These are phyloP conservation scores for Oxystoma pomonae DNA, from an alignment of 2,888 invertebrate genomes.

Conservation along the genomic window DNA sequence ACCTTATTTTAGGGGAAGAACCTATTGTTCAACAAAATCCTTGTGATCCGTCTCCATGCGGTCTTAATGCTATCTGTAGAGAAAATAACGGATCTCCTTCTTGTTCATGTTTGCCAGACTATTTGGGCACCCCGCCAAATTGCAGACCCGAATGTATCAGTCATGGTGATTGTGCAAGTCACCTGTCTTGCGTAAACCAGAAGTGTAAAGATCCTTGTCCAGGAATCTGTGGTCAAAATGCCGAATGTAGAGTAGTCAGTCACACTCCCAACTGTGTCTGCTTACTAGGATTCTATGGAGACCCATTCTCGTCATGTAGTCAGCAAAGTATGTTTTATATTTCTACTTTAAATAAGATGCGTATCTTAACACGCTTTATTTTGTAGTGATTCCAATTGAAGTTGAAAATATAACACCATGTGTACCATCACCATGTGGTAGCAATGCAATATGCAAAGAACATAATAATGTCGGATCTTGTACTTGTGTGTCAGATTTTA, in stretches of 20 bases:
- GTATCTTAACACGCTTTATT: constrained; percentile 16
- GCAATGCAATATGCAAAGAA: constrained; percentile 67
- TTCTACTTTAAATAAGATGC: neutral
- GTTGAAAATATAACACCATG: constrained; percentile 53
- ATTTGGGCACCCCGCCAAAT: constrained; percentile 63
- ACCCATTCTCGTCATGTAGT: constrained; percentile 66
- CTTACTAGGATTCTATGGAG: constrained; percentile 53
- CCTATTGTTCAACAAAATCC: constrained; percentile 46
- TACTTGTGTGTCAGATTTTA: constrained; percentile 64
- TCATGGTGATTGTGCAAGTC: constrained; percentile 66
- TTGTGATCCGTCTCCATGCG: constrained; percentile 74
- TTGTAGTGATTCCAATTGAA: constrained; percentile 27
- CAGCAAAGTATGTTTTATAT: constrained; percentile 14
- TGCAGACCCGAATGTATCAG: constrained; percentile 71
- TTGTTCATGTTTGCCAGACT: constrained; percentile 60
- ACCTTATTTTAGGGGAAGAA: constrained; percentile 27
- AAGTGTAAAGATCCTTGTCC: constrained; percentile 74
- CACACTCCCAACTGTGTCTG: constrained; percentile 69
- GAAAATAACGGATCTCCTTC: constrained; percentile 52
- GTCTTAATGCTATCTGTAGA: constrained; percentile 59
- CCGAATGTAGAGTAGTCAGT: constrained; percentile 68
- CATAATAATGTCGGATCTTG: constrained; percentile 65
- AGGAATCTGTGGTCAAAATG: constrained; percentile 70
- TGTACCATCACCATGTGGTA: constrained; percentile 66
- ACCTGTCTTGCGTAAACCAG: constrained; percentile 67